Evolutionary conservation across 1,140 invertebrate genomes (phyloP), one percentile per base, ranked within the genome.

Genomic region (Drosophila simulans): DNA sequence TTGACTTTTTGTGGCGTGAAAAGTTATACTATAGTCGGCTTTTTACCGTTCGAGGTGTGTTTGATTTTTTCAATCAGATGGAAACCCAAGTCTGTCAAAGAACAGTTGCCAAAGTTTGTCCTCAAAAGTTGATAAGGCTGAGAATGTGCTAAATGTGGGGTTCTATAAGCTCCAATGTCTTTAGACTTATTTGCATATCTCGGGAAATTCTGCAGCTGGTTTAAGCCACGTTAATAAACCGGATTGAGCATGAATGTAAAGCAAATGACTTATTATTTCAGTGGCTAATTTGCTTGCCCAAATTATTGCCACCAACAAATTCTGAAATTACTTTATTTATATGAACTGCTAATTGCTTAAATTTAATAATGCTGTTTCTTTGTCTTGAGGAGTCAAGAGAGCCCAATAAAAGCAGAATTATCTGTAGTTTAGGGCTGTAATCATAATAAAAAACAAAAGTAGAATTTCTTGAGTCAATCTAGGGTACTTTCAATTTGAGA

Each of bases 21-120:
- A 76, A 54, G 42, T 25, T 37, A 72, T 49, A 65, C 43, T 58
- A 42, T 35, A 39, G 25, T 46, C 42, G 25, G 11, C 3, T 59
- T 64, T 62, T 64, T 62, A 60, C 51, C 54, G 54, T 72, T 72
- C 22, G 20, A 73, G 68, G 76, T 74, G 52, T 71, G 68, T 66
- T 69, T 68, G 48, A 63, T 27, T 48, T 46, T 35, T 17, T 63
- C 20, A 52, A 69, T 69, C 66, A 48, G 43, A 70, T 57, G 17
- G 68, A n/a, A 70, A 68, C 42, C 64, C 37, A 22, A 40, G 56
- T 46, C 66, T 69, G 49, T 35, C 64, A 48, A 31, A 57, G 51
- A 69, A 70, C 35, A 35, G 64, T 40, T 70, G 15, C 27, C 64
- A 12, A 40, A 70, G 17, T 46, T 45, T 27, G 34, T 35, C 27